Percentiles rank a stretch among this genome's conserved stretches.
Evolutionary conservation across 2,797 vertebrate genomes (phyloP).

Genomic region (Cynodonichthys magdalenae): DNA sequence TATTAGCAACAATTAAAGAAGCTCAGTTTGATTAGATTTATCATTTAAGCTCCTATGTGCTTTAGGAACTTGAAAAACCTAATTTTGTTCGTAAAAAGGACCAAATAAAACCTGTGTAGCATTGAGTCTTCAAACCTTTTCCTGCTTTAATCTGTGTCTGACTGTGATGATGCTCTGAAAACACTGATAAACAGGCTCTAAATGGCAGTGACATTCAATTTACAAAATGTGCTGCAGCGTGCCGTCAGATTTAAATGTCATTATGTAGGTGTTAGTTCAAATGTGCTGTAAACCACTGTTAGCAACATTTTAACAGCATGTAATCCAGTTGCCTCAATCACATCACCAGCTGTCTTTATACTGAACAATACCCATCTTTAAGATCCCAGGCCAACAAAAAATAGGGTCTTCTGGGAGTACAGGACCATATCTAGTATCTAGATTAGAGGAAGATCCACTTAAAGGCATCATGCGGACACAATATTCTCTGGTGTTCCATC

Average conservation of each 20-base stretch:
- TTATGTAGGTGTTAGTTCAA: slow-evolving; percentile 12
- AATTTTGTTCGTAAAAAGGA: not conserved
- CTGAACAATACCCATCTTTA: slow-evolving; percentile 15
- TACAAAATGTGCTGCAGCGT: slow-evolving; percentile 10
- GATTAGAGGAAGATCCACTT: slow-evolving; percentile 71
- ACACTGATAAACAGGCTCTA: slow-evolving; percentile 15
- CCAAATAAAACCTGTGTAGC: too few species aligned
- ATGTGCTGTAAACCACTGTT: slow-evolving; percentile 17
- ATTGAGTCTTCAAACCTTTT: not conserved
- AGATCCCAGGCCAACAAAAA: slow-evolving; percentile 20
- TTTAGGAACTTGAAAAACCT: slow-evolving; percentile 1
- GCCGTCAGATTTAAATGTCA: slow-evolving; percentile 37
- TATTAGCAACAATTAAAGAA: not conserved
- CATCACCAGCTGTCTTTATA: slow-evolving; percentile 44
- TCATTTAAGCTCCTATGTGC: not conserved
- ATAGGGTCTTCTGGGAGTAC: slow-evolving; percentile 48
- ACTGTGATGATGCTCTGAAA: slow-evolving; percentile 11
- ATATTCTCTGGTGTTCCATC: slow-evolving; percentile 60
- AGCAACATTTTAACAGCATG: slow-evolving; percentile 24
- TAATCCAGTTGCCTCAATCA: slow-evolving; percentile 52
- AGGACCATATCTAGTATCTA: slow-evolving; percentile 37
- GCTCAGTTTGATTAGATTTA: not conserved
- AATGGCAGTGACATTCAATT: slow-evolving; percentile 35
- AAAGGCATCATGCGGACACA: slow-evolving; percentile 57
- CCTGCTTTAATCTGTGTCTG: slow-evolving; percentile 14